Base-by-base conservation (phyloP, 2,113 vertebrate genomes). In the Glaucomys volans region DNA sequence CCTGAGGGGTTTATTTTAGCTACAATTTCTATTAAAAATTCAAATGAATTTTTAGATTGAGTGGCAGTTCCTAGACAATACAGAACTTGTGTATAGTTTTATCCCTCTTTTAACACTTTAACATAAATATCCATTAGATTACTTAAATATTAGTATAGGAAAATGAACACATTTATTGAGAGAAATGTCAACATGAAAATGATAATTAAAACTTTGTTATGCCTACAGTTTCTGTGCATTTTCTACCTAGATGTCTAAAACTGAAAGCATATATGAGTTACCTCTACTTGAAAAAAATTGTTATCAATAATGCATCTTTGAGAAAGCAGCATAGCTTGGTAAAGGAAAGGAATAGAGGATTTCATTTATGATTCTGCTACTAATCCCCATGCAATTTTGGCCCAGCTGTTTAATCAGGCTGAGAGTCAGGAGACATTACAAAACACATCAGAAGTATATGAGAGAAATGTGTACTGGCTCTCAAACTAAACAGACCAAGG, bases 11-110 rank as follows among this genome's bases (percentile, higher is more conserved):
- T 79, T 57, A 47, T 91, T 92, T 87, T 72, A 90, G 40, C 71
- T 90, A 74, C 0, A 84, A 92, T 97, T 84, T 96, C 30, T 85
- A 90, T 26, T 95, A 95, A 87, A 85, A 89, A 67, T 76, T 20
- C 24, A 93, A 71, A 82, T 84, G 10, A 57, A 76, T 12, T 80
- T 86, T 93, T 82, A 89, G 66, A 72, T 1, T 47, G 82, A 69
- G 28, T 90, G 28, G 82, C 32, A 94, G 57, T 22, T 26, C 37
- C 42, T 77, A 90, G 54, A 17, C 26, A 92, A 96, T n/a, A 80
- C 7, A 40, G 66, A 64, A 52, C 2, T n/a, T 44, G 11, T 13
- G 0, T 59, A 40, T 47, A 86, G 62, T 74, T 40, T 87, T 13
- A 32, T 7, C 64, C 2, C 50, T 64, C 13, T 71, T 54, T 87